Evolutionary conservation across 2,797 vertebrate genomes (phyloP).

Genomic region (Nyctalus aviator): DNA sequence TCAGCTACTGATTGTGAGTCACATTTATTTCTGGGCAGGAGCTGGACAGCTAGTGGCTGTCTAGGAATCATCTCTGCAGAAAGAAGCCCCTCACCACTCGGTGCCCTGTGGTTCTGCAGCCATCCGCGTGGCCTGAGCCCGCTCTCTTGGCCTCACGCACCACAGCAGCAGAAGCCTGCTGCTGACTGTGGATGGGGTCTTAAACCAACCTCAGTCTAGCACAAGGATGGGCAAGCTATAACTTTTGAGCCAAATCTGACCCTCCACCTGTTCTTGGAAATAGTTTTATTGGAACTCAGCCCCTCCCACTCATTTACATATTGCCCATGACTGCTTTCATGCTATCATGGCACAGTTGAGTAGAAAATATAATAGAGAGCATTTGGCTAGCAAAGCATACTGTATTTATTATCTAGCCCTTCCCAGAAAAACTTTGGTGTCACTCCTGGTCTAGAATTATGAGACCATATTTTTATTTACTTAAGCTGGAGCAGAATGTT

Average conservation of each 20-base stretch:
- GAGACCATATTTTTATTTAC: constrained; percentile 21
- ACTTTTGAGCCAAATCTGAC: background rate
- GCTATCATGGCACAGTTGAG: background rate
- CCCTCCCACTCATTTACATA: background rate
- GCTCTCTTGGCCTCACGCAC: background rate
- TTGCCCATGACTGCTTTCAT: background rate
- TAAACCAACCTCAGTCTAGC: background rate
- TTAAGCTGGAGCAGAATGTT: background rate
- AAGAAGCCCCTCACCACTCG: background rate
- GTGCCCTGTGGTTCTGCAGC: background rate
- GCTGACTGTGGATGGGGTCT: background rate
- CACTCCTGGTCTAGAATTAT: background rate
- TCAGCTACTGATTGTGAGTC: background rate
- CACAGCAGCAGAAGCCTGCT: background rate
- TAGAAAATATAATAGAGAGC: background rate
- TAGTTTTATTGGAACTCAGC: background rate
- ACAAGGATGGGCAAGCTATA: background rate
- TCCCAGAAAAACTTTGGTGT: constrained; percentile 49
- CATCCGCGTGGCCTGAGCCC: background rate
- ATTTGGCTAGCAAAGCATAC: background rate
- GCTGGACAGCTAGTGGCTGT: background rate
- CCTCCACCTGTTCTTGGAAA: background rate
- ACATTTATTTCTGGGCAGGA: background rate
- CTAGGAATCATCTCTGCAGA: background rate
- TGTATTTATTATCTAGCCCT: constrained; percentile 53